Evolutionary conservation across 2,797 vertebrate genomes (phyloP).

Genomic region (Sebastes reedi): DNA sequence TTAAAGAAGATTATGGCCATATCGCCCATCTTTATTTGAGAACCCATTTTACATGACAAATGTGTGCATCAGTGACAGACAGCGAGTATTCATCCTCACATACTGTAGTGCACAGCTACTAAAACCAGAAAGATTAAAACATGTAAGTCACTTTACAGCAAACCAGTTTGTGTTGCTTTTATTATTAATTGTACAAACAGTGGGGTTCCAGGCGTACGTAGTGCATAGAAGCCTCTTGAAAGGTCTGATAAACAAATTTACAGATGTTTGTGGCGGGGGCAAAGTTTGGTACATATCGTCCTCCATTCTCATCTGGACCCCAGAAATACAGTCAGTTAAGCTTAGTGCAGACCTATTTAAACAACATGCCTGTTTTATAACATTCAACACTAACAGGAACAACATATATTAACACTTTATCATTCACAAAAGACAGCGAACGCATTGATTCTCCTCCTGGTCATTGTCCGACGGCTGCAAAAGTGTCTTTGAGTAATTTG

Average conservation of each 20-base stretch:
- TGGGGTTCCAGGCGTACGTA: conserved; percentile 44
- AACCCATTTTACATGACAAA: neutral
- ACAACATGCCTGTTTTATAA: conserved; percentile 21
- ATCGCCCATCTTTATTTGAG: neutral
- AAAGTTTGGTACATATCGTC: conserved; percentile 15
- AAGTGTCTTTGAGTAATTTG: conserved; percentile 22
- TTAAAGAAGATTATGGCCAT: too few relatives aligned
- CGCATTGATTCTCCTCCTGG: conserved; percentile 17
- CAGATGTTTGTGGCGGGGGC: neutral
- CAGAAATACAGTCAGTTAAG: conserved; percentile 22
- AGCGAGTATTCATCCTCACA: neutral
- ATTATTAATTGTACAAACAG: conserved; percentile 61
- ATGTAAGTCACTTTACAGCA: neutral
- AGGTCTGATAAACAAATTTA: conserved; percentile 9
- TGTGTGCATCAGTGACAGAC: neutral
- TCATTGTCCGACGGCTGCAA: conserved; percentile 12
- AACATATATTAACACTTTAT: conserved; percentile 44
- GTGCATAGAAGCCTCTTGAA: conserved; percentile 47
- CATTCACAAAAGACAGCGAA: conserved; percentile 31
- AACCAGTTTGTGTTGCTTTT: conserved; percentile 40
- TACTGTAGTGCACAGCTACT: neutral
- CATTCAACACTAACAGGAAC: conserved; percentile 38
- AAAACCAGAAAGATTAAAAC: neutral
- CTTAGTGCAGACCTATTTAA: conserved; percentile 38
- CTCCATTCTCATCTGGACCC: neutral